phyloP scores from a whole-genome alignment of 2,888 invertebrate species.

The Lasioglossum leucozonium region DNA sequence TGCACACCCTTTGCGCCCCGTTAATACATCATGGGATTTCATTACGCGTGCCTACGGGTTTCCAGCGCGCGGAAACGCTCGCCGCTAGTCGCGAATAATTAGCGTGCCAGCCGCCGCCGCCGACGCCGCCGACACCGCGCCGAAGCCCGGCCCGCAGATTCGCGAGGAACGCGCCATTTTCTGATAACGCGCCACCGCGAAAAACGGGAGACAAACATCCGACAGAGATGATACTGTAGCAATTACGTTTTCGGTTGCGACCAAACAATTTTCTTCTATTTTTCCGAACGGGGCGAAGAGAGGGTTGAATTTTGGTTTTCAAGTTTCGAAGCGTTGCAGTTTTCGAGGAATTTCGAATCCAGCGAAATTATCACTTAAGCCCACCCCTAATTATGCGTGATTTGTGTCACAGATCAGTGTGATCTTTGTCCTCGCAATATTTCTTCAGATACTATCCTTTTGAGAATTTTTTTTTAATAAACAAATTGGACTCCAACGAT shows the following conservation, averaged over 20 bases:
- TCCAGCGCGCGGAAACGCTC: constrained; percentile 36
- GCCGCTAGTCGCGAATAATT: constrained; percentile 74
- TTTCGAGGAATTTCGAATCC: no score
- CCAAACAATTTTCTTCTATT: background rate
- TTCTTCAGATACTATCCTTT: no score
- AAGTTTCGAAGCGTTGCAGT: no score
- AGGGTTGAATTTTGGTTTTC: background rate
- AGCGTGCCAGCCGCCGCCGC: constrained; percentile 55
- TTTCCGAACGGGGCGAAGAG: no score
- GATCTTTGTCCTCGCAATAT: no score
- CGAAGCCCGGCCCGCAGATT: background rate
- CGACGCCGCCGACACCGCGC: no score
- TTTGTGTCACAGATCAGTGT: background rate
- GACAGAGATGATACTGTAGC: no score
- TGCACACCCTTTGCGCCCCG: constrained; percentile 49
- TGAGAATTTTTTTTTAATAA: background rate
- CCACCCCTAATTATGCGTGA: background rate
- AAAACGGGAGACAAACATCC: background rate
- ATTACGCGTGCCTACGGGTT: constrained; percentile 73
- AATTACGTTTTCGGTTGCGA: background rate
- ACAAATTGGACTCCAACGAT: background rate
- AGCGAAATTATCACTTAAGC: no score
- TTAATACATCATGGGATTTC: constrained; percentile 79
- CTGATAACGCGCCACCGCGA: background rate
- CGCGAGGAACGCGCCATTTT: background rate